These are phyloP conservation scores for Euplagia quadripunctaria DNA, from an alignment of 2,888 invertebrate genomes.

Conservation along the genomic window DNA sequence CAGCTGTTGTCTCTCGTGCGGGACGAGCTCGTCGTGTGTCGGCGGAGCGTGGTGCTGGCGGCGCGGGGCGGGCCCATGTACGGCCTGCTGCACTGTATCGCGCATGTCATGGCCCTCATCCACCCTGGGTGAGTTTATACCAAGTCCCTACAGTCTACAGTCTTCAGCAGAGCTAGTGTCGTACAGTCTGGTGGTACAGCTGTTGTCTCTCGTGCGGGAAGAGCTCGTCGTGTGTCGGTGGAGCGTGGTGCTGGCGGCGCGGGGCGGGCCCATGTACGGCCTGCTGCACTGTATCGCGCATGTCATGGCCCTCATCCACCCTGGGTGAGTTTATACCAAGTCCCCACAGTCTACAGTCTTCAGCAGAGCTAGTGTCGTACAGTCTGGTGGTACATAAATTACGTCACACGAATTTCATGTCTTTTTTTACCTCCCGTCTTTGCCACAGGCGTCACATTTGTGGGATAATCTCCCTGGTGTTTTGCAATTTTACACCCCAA, in stretches of 20 bases:
- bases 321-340: neutral
- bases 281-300: constrained; percentile 90
- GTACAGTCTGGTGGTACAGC: constrained; percentile 48
- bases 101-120: constrained; percentile 63
- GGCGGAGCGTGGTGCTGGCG: constrained; percentile 87
- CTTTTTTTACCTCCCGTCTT: no score
- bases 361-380: no score
- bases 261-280: constrained; percentile 91
- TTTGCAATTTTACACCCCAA: no score
- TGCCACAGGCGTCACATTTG: no score
- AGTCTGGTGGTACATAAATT: no score
- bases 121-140: neutral
- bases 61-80: constrained; percentile 91
- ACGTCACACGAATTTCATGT: no score
- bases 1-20: constrained; percentile 45
- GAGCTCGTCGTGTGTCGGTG: constrained; percentile 80
- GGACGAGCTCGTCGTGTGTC: constrained; percentile 77
- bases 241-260: constrained; percentile 89
- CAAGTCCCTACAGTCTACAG: neutral
- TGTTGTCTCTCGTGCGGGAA: constrained; percentile 43
- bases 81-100: constrained; percentile 90
- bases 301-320: neutral
- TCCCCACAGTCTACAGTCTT: neutral
- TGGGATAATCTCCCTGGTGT: no score
- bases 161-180: constrained; percentile 44